Evolutionary conservation across 2,113 vertebrate species (phyloP).

Genomic region (Mugil cephalus): DNA sequence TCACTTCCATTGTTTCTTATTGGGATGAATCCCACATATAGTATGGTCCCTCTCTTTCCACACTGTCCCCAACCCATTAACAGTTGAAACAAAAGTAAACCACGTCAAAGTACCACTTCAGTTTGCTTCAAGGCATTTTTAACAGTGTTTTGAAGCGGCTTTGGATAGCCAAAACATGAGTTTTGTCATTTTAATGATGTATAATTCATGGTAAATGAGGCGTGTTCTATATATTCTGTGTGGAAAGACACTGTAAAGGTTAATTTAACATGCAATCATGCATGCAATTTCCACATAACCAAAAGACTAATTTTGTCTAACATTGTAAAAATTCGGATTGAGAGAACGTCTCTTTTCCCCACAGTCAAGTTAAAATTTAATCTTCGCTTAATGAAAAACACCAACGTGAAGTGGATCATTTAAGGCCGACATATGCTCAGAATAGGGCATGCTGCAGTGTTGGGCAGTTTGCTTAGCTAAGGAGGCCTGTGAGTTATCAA

Average conservation of each 20-base stretch:
- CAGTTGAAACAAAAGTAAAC: conserved; percentile 14
- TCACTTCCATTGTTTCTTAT: neutral
- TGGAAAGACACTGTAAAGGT: conserved; percentile 50
- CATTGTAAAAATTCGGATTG: conserved; percentile 54
- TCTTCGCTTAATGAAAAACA: conserved; percentile 67
- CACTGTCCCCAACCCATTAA: conserved; percentile 13
- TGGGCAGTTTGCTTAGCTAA: conserved; percentile 43
- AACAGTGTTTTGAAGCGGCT: conserved; percentile 24
- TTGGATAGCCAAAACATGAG: conserved; percentile 35
- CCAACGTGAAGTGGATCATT: conserved; percentile 56
- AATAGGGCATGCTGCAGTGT: conserved; percentile 22
- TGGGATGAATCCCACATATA: conserved; percentile 3
- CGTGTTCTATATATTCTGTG: conserved; percentile 55
- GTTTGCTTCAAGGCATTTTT: conserved; percentile 35
- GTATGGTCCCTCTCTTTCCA: conserved; percentile 8
- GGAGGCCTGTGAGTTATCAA: conserved; percentile 53
- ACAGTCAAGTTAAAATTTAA: conserved; percentile 62
- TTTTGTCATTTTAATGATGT: conserved; percentile 60
- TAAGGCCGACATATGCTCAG: conserved; percentile 34
- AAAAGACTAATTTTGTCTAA: conserved; percentile 46
- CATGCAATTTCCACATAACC: conserved; percentile 66
- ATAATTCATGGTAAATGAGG: conserved; percentile 66
- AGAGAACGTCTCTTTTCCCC: conserved; percentile 52
- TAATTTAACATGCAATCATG: conserved; percentile 70
- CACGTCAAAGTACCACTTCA: conserved; percentile 6